These are phyloP conservation scores for Mastomys coucha DNA, from an alignment of 2,113 vertebrate species.

Conservation along the genomic window DNA sequence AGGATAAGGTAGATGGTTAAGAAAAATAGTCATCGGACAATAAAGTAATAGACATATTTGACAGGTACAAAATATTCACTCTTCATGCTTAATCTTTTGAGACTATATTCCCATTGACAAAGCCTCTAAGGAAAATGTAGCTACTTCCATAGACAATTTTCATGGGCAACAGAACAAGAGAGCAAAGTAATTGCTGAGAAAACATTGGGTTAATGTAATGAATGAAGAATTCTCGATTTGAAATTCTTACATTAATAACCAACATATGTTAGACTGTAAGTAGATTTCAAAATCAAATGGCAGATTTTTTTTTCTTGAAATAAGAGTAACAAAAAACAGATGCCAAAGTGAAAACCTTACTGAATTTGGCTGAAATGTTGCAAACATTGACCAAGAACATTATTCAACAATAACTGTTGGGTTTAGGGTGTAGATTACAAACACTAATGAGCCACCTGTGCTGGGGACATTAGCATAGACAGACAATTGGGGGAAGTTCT, in stretches of 20 bases:
- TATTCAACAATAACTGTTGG: not conserved
- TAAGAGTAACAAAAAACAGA: not conserved
- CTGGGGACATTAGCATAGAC: not conserved
- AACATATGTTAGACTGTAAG: not conserved
- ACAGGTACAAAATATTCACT: not conserved
- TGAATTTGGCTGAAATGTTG: slow-evolving; percentile 32
- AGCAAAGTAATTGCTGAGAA: not conserved
- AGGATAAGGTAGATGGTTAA: not conserved
- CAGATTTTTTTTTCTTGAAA: not conserved
- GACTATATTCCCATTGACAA: not conserved
- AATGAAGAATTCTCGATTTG: not conserved
- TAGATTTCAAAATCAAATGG: not conserved
- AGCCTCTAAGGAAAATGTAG: not conserved
- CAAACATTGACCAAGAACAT: not conserved
- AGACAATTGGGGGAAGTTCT: not conserved
- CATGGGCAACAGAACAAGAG: not conserved
- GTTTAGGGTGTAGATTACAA: not conserved
- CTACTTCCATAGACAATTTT: not conserved
- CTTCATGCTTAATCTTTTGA: not conserved
- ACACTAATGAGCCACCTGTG: not conserved
- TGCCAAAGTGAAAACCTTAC: not conserved
- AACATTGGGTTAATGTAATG: not conserved
- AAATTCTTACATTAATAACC: not conserved
- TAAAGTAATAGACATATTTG: not conserved
- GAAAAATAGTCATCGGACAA: not conserved